Percentiles rank a stretch among this genome's conserved stretches.
Evolutionary conservation across 1,140 invertebrate genomes (phyloP).

Genomic region (Caenorhabditis elegans): WBcel235 BX284602.5:5001001-5001500

Average conservation of each 20-base stretch:
- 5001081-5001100: neutral
- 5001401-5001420: constrained; percentile 24
- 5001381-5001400: constrained; percentile 15
- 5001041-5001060: neutral
- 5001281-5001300: neutral
- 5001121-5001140: neutral
- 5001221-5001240: constrained; percentile 14
- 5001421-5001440: neutral
- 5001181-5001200: constrained; percentile 37
- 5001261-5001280: neutral
- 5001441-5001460: neutral
- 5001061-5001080: neutral
- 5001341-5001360: neutral
- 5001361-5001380: constrained; percentile 7
- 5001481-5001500: neutral
- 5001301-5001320: constrained; percentile 26
- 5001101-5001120: constrained; percentile 20
- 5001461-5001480: neutral
- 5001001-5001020: neutral
- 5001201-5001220: neutral
- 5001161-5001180: constrained; percentile 30
- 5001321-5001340: constrained; percentile 18
- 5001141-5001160: constrained; percentile 33
- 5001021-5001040: constrained; percentile 14
- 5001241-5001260: neutral